These are phyloP conservation scores for Episyrphus balteatus DNA, from an alignment of 1,140 invertebrate species.

Conservation along the genomic window DNA sequence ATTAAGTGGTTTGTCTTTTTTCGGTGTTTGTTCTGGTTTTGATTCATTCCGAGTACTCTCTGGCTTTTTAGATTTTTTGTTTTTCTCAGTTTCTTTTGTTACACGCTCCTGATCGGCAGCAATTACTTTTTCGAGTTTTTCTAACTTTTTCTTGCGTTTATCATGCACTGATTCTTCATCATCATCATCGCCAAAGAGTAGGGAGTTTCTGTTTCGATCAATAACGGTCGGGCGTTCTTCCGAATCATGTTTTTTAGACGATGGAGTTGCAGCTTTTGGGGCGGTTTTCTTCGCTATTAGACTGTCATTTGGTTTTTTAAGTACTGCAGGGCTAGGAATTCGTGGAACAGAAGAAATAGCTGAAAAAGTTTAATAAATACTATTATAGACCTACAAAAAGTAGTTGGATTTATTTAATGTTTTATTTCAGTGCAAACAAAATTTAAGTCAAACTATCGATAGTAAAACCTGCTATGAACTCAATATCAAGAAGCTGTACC, in stretches of 20 bases:
- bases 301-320: neutral
- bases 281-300: neutral
- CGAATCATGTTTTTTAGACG: no score
- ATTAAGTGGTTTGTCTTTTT: no score
- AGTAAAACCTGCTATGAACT: no score
- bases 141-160: slow-evolving; percentile 22
- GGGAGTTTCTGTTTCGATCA: slow-evolving; percentile 34
- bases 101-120: slow-evolving; percentile 37
- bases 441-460: no score
- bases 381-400: no score
- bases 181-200: slow-evolving; percentile 45
- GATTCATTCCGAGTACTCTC: slow-evolving; percentile 7
- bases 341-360: neutral
- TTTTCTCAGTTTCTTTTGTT: slow-evolving; percentile 9
- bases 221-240: neutral
- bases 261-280: neutral
- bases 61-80: slow-evolving; percentile 8
- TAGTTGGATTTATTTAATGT: no score
- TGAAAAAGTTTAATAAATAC: slow-evolving; percentile 3
- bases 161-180: slow-evolving; percentile 12
- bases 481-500: no score
- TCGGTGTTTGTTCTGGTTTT: no score
- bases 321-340: no score
- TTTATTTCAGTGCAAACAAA: no score
- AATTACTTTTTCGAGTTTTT: slow-evolving; percentile 42